Percentiles rank a stretch among this genome's conserved stretches.
Evolutionary conservation across 2,888 invertebrate genomes (phyloP).

Genomic region (Latrodectus elegans): DNA sequence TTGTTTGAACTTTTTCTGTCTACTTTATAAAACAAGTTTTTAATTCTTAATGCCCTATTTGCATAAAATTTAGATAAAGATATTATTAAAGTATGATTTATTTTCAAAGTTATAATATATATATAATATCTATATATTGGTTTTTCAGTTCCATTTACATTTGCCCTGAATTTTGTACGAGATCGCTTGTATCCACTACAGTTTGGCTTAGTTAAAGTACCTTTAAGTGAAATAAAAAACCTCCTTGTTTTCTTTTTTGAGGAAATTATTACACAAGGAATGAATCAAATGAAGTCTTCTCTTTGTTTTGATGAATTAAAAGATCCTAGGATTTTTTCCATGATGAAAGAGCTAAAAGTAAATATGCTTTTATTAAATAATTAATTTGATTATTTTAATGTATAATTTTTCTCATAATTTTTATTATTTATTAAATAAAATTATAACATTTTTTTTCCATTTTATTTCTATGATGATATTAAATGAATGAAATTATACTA

Average conservation of each 20-base stretch:
- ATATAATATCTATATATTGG: not conserved
- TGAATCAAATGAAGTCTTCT: conserved; percentile 33
- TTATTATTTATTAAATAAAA: too few relatives aligned
- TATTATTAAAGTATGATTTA: too few relatives aligned
- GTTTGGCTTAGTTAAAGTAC: conserved; percentile 78
- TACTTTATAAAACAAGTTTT: too few relatives aligned
- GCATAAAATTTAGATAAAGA: too few relatives aligned
- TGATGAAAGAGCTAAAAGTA: conserved; percentile 33
- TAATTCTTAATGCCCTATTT: too few relatives aligned
- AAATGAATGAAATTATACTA: too few relatives aligned
- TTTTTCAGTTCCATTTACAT: conserved; percentile 78
- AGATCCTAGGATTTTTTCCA: conserved; percentile 34
- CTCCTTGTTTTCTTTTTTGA: conserved; percentile 26
- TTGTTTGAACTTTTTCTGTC: too few relatives aligned
- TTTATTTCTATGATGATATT: too few relatives aligned
- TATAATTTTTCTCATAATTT: too few relatives aligned
- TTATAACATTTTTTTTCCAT: too few relatives aligned
- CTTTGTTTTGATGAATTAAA: conserved; percentile 11
- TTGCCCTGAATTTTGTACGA: conserved; percentile 78
- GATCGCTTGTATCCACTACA: conserved; percentile 78
- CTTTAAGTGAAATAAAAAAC: conserved; percentile 76
- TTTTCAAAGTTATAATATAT: too few relatives aligned
- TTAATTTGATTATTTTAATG: too few relatives aligned
- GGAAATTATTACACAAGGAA: conserved; percentile 38
- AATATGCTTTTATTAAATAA: not conserved